Conservation (phyloP, 2,888 invertebrate species). For the Deilephila porcellus region DNA sequence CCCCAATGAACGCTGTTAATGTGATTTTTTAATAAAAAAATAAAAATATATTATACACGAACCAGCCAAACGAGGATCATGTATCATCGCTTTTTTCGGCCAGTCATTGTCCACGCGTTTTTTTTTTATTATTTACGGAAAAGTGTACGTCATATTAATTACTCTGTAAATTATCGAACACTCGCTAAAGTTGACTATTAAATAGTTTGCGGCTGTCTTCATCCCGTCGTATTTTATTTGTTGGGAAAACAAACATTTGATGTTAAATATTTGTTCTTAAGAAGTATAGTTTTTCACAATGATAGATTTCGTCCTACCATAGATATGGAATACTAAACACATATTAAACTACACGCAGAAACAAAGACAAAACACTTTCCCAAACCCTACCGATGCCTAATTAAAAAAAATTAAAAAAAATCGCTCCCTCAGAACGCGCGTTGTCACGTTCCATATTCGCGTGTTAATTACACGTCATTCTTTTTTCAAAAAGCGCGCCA, state of each 20-base stretch:
- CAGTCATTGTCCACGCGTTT: conserved; percentile 80
- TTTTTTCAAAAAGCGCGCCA: conserved; percentile 84
- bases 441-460: conserved; percentile 84
- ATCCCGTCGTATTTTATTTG: neutral
- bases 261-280: neutral
- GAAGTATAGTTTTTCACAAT: neutral
- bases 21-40: conserved; percentile 84
- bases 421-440: conserved; percentile 80
- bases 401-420: conserved; percentile 79
- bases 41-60: conserved; percentile 65
- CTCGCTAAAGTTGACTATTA: conserved; percentile 35
- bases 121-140: conserved; percentile 43
- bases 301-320: neutral
- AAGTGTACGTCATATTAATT: conserved; percentile 75
- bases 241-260: neutral
- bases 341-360: conserved; percentile 19
- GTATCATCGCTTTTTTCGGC: conserved; percentile 83
- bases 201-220: conserved; percentile 42
- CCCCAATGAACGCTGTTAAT: conserved; percentile 85
- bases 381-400: conserved; percentile 67
- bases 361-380: conserved; percentile 39
- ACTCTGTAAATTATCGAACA: conserved; percentile 45
- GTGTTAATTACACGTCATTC: conserved; percentile 85
- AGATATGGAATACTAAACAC: neutral
- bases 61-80: conserved; percentile 82